Percentiles rank a stretch among this genome's conserved stretches.
phyloP scores from a whole-genome alignment of 2,797 vertebrate species.

The Syndactyla subalaris region DNA sequence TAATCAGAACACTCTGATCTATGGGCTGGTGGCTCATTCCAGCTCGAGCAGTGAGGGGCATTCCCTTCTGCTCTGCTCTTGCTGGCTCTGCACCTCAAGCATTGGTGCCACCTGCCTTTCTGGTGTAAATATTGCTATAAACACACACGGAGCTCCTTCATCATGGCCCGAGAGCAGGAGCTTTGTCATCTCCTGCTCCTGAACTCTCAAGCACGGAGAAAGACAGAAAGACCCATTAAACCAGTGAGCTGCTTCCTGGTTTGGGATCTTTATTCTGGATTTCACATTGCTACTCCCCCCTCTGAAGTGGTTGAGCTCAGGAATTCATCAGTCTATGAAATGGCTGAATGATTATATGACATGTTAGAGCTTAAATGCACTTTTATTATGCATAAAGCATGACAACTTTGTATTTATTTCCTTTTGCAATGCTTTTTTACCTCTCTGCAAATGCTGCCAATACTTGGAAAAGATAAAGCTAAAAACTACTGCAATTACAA shows the following conservation, averaged over 20 bases:
- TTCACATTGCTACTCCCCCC: not conserved
- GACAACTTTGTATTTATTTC: slow-evolving; percentile 25
- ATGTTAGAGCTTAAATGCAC: not conserved
- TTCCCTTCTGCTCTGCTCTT: not conserved
- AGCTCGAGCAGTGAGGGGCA: not conserved
- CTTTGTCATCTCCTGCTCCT: not conserved
- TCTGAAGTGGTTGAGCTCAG: not conserved
- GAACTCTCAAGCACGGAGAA: not conserved
- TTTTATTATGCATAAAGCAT: not conserved
- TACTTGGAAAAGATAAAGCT: not conserved
- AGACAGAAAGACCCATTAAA: not conserved
- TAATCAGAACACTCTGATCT: not conserved
- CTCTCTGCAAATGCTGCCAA: not conserved
- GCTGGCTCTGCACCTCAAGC: not conserved
- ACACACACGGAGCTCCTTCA: not conserved
- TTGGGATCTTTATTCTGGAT: not conserved
- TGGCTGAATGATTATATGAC: slow-evolving; percentile 16
- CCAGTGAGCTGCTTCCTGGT: not conserved
- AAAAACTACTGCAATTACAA: not conserved
- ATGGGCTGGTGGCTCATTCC: not conserved
- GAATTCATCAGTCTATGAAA: not conserved
- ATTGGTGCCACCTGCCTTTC: not conserved
- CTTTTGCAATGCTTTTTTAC: not conserved
- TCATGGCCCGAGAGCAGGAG: not conserved
- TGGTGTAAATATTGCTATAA: not conserved